Conservation (phyloP, 2,888 invertebrate genomes). For the Sussaba pulchella region DNA sequence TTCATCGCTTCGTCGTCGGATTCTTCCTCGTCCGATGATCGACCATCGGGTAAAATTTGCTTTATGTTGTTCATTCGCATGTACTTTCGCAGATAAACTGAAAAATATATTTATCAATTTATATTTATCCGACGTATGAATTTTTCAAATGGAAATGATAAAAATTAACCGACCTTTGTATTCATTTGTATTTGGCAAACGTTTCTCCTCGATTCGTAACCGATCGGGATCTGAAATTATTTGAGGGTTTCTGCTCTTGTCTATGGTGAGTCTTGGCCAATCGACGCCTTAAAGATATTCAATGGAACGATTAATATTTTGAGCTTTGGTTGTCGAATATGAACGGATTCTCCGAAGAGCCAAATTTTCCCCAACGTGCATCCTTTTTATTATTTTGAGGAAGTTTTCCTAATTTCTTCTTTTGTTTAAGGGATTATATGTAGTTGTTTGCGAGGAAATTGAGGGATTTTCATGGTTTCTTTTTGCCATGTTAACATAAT, state of each 20-base stretch:
- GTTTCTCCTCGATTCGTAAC: conserved; percentile 25
- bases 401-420: too few relatives aligned
- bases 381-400: too few relatives aligned
- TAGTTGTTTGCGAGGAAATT: too few relatives aligned
- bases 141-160: background rate
- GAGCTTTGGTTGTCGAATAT: too few relatives aligned
- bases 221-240: conserved; percentile 74
- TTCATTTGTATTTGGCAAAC: background rate
- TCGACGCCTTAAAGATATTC: conserved; percentile 69
- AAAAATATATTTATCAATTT: conserved; percentile 44
- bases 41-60: conserved; percentile 75
- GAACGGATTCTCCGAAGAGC: too few relatives aligned
- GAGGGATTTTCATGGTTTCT: too few relatives aligned
- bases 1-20: conserved; percentile 79
- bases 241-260: conserved; percentile 68
- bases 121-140: background rate
- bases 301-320: background rate
- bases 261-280: conserved; percentile 77
- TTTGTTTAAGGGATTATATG: too few relatives aligned
- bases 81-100: conserved; percentile 68
- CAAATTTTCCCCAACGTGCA: too few relatives aligned
- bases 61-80: conserved; percentile 71
- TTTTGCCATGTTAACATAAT: too few relatives aligned
- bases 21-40: conserved; percentile 75
- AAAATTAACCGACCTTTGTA: conserved; percentile 1